Conservation (phyloP, 2,113 vertebrate genomes). For the Progne subis region DNA sequence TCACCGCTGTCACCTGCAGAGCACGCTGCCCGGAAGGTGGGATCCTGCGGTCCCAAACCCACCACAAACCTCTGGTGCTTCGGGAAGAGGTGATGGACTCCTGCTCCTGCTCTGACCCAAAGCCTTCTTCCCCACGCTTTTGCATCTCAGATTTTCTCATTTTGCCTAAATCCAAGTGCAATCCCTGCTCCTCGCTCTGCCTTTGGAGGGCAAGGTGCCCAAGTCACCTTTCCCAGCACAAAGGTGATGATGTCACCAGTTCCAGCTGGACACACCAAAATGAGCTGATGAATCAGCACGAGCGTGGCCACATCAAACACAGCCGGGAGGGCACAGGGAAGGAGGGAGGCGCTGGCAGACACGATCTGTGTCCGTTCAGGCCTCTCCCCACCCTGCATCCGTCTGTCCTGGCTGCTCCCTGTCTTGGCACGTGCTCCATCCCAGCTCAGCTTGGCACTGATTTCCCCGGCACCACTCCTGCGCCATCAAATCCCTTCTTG, state of each 20-base stretch:
- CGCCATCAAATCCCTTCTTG: not conserved
- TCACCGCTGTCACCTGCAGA: not conserved
- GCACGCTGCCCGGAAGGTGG: rapidly evolving
- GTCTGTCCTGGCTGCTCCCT: not conserved
- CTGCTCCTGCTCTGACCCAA: not conserved
- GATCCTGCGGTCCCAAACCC: not conserved
- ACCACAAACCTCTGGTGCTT: rapidly evolving
- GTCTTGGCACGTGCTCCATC: rapidly evolving
- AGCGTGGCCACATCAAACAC: not conserved
- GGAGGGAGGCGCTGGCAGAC: not conserved
- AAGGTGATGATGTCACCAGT: not conserved
- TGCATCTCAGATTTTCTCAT: not conserved
- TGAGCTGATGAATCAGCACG: not conserved
- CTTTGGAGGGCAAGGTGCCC: not conserved
- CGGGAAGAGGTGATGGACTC: not conserved
- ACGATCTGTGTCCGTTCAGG: not conserved
- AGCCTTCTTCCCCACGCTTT: rapidly evolving
- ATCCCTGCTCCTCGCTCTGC: not conserved
- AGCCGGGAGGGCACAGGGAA: not conserved
- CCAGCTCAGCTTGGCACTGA: not conserved
- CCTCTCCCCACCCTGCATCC: not conserved
- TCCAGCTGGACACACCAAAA: not conserved
- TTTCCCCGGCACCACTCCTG: not conserved
- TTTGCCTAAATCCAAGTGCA: not conserved
- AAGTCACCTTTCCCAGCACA: rapidly evolving